Base-by-base conservation (phyloP, 2,797 vertebrate genomes). In the Cetoscarus ocellatus region DNA sequence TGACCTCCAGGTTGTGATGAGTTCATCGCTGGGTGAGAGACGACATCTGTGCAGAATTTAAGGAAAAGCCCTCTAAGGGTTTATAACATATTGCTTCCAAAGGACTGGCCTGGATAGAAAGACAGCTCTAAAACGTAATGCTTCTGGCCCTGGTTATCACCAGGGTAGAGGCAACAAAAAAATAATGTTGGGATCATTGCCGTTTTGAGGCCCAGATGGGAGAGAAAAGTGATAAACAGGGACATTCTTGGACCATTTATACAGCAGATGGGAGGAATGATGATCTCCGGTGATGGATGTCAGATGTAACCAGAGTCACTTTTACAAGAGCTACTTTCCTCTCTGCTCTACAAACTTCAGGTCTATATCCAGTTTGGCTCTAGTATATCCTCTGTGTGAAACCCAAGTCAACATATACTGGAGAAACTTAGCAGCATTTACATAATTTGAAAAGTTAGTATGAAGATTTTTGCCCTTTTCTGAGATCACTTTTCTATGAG, bases 201-300 rank as follows among this genome's bases (percentile, higher is more conserved):
- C 51, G 17, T 35, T 53, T 11, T 64, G 17, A 76, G 55, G 19
- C 63, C 48, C 56, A 79, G 72, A 80, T 69, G 57, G 65, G 50
- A 75, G 27, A 49, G 53, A 71, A 61, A 55, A n/a, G 36, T 44
- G 50, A 36, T 72, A 51, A 72, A 72, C 27, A 57, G 47, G 43
- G 64, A 53, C 61, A 53, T 12, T 55, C 44, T 19, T 67, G 44
- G 35, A 61, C 35, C 18, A 18, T 64, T n/a, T 15, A 0, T 14
- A 3, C 54, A 60, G 63, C 78, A 43, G 67, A 67, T 65, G 60
- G 74, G 35, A 47, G 27, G 42, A 62, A 34, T 15, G 52, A 61
- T 62, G 6, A 79, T 60, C 18, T 44, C 38, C n/a, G 15, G 40
- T 72, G 48, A 75, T 63, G 19, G 65, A 45, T 69, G 44, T 62